Base-by-base conservation (phyloP, 2,888 invertebrate species). In the Byasa hedistus region DNA sequence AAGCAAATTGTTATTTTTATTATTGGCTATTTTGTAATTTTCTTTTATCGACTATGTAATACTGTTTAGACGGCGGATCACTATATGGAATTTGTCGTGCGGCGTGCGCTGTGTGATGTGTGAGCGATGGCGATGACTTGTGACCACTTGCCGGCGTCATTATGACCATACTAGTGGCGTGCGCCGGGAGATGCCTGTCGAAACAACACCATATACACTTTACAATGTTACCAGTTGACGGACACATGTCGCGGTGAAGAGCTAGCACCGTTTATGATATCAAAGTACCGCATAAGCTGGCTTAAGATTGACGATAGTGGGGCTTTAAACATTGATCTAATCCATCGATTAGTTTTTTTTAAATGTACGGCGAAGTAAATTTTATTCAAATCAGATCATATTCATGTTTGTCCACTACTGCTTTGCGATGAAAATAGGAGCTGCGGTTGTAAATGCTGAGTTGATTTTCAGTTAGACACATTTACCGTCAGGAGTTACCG, bases 151-250 rank as follows among this genome's bases (percentile, higher is more conserved):
- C 66, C 69, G 66, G 71, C 62, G 54, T 63, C 66, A 66, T 68
- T 71, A 70, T 54, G 48, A 64, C 63, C 68, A 48, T 19, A 48
- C 48, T 48, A 7, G 48, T 48, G 67, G 69, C 60, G 67, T 69
- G 69, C 39, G 70, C 59, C 69, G 63, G 69, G 70, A 66, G 69
- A 65, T 62, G 61, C 39, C 36, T 19, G n/a, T 57, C 24, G 39
- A 27, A 44, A 39, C 23, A 63, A 57, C 44, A 27, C 24, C 27
- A 22, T 8, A 5, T 19, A 17, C 27, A 39, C 48, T n/a, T 58
- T 22, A 39, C 23, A 54, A 22, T 36, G 32, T 36, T 36, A 8
- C 21, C 32, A 21, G 32, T 27, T 22, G 23, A 64, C 24, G 12
- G 48, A 64, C 17, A 32, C 22, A 19, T 27, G 59, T n/a, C 24